Evolutionary conservation across 2,797 vertebrate species (phyloP).

Genomic region (Coracias cyanogaster): DNA sequence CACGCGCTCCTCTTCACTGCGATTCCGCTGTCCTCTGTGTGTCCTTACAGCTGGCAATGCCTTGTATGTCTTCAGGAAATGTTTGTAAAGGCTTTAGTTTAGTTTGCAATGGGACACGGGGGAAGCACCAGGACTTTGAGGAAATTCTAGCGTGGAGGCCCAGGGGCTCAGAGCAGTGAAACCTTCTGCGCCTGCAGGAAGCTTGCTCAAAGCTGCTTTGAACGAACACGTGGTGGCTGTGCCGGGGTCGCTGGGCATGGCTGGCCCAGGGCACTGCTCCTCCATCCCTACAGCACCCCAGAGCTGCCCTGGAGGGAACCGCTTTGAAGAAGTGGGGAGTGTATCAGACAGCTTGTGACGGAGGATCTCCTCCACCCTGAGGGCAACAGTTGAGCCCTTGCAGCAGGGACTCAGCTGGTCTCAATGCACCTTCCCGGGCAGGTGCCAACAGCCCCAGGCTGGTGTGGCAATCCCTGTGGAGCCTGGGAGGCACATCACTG

Average conservation of each 20-base stretch:
- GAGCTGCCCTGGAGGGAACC: neutral
- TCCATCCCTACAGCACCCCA: neutral
- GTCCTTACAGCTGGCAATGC: conserved; percentile 26
- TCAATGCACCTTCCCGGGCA: accelerated
- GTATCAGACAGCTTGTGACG: neutral
- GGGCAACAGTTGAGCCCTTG: neutral
- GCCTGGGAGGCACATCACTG: neutral
- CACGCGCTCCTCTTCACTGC: neutral
- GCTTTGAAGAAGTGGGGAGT: neutral
- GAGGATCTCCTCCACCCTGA: neutral
- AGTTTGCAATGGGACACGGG: neutral
- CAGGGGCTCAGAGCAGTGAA: neutral
- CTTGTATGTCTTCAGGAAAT: neutral
- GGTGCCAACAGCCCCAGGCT: neutral
- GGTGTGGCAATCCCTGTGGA: neutral
- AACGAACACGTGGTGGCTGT: neutral
- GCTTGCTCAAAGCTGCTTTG: neutral
- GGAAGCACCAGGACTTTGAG: conserved; percentile 12
- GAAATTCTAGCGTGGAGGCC: neutral
- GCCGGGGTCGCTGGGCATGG: neutral
- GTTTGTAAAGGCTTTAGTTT: neutral
- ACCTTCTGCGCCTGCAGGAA: neutral
- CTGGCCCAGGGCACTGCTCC: neutral
- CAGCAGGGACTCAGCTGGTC: neutral
- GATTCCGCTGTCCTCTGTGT: neutral